Percentiles rank a stretch among this genome's conserved stretches.
Conservation (phyloP, 2,797 vertebrate genomes). For the Silurus lanzhouensis region DNA sequence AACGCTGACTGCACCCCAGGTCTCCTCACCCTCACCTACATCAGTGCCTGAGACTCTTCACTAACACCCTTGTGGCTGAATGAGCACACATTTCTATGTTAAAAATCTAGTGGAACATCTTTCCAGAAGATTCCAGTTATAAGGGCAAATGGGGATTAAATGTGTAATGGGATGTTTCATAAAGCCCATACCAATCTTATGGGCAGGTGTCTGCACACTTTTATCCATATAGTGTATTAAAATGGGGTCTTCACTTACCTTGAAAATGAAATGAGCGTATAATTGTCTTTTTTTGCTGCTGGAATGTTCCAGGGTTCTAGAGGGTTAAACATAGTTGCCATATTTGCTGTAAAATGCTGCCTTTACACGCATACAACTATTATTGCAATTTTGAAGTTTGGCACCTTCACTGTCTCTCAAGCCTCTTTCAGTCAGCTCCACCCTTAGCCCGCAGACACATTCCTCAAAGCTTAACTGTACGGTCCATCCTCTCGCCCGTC, state of each 20-base stretch:
- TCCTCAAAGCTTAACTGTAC: slow-evolving; percentile 25
- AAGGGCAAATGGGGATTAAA: too few relatives aligned
- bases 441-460: slow-evolving; percentile 37
- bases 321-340: slow-evolving; percentile 6
- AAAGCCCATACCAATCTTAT: too few relatives aligned
- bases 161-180: too few relatives aligned
- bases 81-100: too few relatives aligned
- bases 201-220: too few relatives aligned
- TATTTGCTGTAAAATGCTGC: slow-evolving; percentile 6
- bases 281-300: not conserved
- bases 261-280: not conserved
- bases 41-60: too few relatives aligned
- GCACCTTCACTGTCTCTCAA: slow-evolving; percentile 2
- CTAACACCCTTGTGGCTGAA: too few relatives aligned
- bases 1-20: too few relatives aligned
- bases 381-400: not conserved
- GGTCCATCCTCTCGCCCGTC: slow-evolving; percentile 1
- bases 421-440: slow-evolving; percentile 10
- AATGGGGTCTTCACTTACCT: not conserved
- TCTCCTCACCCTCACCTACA: too few relatives aligned
- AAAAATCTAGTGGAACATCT: too few relatives aligned
- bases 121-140: too few relatives aligned
- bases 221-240: too few relatives aligned
- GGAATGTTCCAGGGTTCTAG: not conserved
- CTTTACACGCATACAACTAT: not conserved